Conservation (phyloP, 2,888 invertebrate species). For the Leptura quadrifasciata region DNA sequence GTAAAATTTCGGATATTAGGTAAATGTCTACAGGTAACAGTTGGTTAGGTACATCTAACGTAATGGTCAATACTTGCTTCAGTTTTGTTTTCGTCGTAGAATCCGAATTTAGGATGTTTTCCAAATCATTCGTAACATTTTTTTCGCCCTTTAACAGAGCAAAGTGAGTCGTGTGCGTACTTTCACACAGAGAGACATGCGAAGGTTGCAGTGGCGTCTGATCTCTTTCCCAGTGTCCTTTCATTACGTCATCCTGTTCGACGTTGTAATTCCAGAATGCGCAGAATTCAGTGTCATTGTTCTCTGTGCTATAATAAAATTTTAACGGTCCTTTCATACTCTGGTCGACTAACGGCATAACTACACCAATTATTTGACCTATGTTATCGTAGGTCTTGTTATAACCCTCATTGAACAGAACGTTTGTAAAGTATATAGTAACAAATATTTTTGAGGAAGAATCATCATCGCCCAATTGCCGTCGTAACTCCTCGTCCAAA, state of each 20-base stretch:
- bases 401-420: conserved; percentile 54
- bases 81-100: conserved; percentile 48
- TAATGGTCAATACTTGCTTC: conserved; percentile 45
- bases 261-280: conserved; percentile 49
- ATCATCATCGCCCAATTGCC: conserved; percentile 43
- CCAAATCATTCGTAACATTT: conserved; percentile 54
- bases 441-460: conserved; percentile 47
- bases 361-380: conserved; percentile 27
- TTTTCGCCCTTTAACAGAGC: conserved; percentile 46
- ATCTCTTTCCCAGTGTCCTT: conserved; percentile 48
- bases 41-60: conserved; percentile 18
- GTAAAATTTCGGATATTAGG: conserved; percentile 59
- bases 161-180: conserved; percentile 55
- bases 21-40: conserved; percentile 59
- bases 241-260: background rate
- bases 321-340: conserved; percentile 1
- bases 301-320: conserved; percentile 16
- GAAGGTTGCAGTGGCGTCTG: background rate
- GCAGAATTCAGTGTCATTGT: conserved; percentile 28
- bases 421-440: conserved; percentile 53
- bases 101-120: conserved; percentile 51
- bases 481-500: conserved; percentile 52
- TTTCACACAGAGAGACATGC: conserved; percentile 43
- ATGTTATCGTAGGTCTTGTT: conserved; percentile 24
- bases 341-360: background rate